Conservation (phyloP, 2,888 invertebrate species). For the Aphidoletes aphidimyza region DNA sequence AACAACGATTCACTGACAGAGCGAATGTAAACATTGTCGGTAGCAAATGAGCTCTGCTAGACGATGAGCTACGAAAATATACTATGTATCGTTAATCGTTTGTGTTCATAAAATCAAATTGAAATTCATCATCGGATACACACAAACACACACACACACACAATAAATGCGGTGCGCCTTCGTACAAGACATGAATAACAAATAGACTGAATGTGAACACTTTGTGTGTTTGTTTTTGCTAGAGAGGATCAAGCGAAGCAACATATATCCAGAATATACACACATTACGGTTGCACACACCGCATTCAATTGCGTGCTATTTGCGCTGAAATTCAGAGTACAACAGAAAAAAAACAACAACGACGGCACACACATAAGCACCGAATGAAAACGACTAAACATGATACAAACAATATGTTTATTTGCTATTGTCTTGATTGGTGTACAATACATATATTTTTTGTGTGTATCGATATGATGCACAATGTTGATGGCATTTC, state of each 20-base stretch:
- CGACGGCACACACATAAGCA: neutral
- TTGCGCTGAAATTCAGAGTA: too few relatives aligned
- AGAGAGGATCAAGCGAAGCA: neutral
- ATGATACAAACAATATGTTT: slow-evolving; percentile 36
- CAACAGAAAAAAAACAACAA: neutral
- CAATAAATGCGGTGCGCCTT: slow-evolving; percentile 9
- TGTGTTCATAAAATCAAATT: slow-evolving; percentile 41
- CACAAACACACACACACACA: too few relatives aligned
- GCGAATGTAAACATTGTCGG: slow-evolving; percentile 35
- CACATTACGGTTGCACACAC: neutral
- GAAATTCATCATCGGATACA: slow-evolving; percentile 50
- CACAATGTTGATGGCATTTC: slow-evolving; percentile 37
- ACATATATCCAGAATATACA: too few relatives aligned
- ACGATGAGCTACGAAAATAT: neutral
- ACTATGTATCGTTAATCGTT: slow-evolving; percentile 52
- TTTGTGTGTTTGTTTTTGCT: neutral
- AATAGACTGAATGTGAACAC: slow-evolving; percentile 52
- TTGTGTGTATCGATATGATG: neutral
- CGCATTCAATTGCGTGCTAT: neutral
- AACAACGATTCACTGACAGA: neutral
- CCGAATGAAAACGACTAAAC: slow-evolving; percentile 12
- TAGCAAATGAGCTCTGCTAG: neutral
- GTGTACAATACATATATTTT: too few relatives aligned
- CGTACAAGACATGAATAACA: slow-evolving; percentile 50
- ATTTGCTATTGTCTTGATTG: slow-evolving; percentile 1